A percentile compares a stretch with the other conserved stretches of the same genome.
These are phyloP conservation scores for Acropora yongei DNA, from an alignment of 64 coral and sea anemone species.

Conservation along the genomic window DNA sequence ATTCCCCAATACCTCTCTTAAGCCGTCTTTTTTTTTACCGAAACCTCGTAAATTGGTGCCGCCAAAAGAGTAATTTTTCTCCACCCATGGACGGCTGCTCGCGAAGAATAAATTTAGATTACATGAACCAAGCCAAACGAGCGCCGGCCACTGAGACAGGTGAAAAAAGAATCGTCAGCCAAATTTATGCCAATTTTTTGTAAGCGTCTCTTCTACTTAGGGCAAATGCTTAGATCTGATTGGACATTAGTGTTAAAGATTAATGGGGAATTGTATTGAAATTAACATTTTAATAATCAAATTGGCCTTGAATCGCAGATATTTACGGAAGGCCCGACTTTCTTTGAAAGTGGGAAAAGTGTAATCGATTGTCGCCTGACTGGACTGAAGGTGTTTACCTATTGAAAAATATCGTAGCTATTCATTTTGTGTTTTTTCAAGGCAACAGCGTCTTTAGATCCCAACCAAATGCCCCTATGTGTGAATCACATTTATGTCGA, in stretches of 20 bases:
- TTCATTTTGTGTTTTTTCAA: neutral
- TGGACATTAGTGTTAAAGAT: neutral
- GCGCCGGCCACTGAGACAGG: slow-evolving; percentile 2
- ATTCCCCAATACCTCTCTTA: neutral
- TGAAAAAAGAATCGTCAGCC: neutral
- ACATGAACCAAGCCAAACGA: neutral
- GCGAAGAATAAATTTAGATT: slow-evolving; percentile 30
- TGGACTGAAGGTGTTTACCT: neutral
- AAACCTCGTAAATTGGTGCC: neutral
- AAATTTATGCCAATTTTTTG: slow-evolving; percentile 47
- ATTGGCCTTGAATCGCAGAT: slow-evolving; percentile 1
- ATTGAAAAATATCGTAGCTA: neutral
- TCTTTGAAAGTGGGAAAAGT: neutral
- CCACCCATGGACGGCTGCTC: neutral
- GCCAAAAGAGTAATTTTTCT: neutral
- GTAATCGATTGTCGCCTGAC: neutral
- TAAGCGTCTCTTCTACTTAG: slow-evolving; percentile 23
- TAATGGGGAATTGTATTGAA: slow-evolving; percentile 35
- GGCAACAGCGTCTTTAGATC: neutral
- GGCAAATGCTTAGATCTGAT: slow-evolving; percentile 14
- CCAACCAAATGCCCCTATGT: neutral
- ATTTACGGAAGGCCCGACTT: neutral
- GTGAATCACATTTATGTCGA: neutral
- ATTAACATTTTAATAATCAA: slow-evolving; percentile 15
- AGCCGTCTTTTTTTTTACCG: neutral